These are phyloP conservation scores for Xenopus petersii DNA, from an alignment of 2,797 vertebrate genomes.

Conservation along the genomic window DNA sequence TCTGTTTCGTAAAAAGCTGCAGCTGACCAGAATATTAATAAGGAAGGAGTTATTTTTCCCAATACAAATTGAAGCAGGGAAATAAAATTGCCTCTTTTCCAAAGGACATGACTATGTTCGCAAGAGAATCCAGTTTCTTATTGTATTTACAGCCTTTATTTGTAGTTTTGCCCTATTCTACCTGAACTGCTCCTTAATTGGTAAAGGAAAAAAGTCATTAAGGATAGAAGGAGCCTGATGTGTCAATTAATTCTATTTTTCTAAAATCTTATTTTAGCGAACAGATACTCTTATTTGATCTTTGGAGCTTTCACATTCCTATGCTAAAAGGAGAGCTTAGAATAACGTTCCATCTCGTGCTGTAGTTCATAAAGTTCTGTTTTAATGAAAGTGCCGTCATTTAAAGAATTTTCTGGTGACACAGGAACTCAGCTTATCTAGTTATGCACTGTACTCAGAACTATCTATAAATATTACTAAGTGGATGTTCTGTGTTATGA, in stretches of 20 bases:
- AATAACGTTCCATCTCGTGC: background rate
- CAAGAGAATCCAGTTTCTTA: background rate
- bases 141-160: background rate
- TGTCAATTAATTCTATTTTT: background rate
- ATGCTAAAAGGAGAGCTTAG: background rate
- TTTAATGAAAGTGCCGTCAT: background rate
- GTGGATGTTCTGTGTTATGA: too few relatives aligned
- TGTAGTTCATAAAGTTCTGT: background rate
- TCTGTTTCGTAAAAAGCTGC: background rate
- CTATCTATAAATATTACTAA: too few relatives aligned
- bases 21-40: slow-evolving; percentile 4
- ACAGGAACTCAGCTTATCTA: too few relatives aligned
- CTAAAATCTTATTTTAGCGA: background rate
- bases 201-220: background rate
- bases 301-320: background rate
- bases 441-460: too few relatives aligned
- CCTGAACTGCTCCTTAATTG: background rate
- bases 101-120: background rate
- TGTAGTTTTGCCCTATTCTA: background rate
- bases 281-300: background rate
- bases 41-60: background rate
- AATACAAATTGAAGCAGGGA: background rate
- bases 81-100: background rate
- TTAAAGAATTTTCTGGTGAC: background rate
- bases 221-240: background rate